phyloP scores from a whole-genome alignment of 2,797 vertebrate species.

The Notolabrus celidotus region DNA sequence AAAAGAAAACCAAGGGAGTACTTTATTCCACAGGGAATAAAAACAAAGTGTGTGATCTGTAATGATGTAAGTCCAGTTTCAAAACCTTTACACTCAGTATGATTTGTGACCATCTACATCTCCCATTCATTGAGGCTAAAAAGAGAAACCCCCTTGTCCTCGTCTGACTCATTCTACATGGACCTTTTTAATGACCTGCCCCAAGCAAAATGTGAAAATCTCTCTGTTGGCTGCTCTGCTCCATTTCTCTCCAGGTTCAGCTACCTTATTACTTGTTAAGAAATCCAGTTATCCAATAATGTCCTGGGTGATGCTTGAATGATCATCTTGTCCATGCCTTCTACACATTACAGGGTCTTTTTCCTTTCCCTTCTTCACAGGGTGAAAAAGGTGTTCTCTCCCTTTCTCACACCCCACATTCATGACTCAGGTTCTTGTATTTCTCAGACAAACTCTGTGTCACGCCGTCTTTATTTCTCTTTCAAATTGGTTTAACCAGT shows the following conservation, averaged over 20 bases:
- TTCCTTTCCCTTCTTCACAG: not conserved
- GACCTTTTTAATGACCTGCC: constrained; percentile 41
- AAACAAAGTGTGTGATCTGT: not conserved
- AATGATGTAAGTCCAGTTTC: not conserved
- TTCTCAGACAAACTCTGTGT: constrained; percentile 34
- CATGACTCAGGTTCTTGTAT: constrained; percentile 29
- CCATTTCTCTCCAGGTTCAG: constrained; percentile 56
- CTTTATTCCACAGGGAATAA: constrained; percentile 10
- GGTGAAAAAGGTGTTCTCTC: constrained; percentile 20
- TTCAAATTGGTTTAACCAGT: constrained; percentile 53
- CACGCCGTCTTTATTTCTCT: constrained; percentile 21
- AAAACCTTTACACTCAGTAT: not conserved
- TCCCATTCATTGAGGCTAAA: constrained; percentile 8
- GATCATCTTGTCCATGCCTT: constrained; percentile 52
- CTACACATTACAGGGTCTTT: constrained; percentile 35
- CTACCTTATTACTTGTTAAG: constrained; percentile 63
- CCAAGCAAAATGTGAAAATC: constrained; percentile 37
- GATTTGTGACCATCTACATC: not conserved
- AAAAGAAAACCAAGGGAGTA: constrained; percentile 2
- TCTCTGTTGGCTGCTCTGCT: constrained; percentile 47
- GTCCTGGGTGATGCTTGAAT: constrained; percentile 54
- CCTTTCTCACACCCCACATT: not conserved
- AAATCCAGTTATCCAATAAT: constrained; percentile 69
- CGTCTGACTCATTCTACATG: constrained; percentile 27
- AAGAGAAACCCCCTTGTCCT: constrained; percentile 7